Evolutionary conservation across 2,888 invertebrate genomes (phyloP).

Genomic region (Tinea pellionella): DNA sequence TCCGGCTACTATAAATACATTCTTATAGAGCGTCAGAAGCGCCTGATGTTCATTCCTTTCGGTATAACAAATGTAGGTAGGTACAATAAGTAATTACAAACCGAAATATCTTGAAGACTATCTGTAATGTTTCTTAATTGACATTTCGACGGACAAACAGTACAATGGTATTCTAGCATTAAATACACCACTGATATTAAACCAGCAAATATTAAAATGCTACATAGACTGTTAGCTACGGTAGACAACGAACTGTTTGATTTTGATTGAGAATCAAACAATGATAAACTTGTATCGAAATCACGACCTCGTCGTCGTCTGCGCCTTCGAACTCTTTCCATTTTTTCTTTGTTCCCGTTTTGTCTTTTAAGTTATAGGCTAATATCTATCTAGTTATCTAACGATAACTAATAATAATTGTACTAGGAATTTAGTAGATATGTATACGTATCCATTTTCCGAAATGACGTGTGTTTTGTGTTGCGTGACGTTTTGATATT

Average conservation of each 20-base stretch:
- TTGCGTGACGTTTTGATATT: too few species aligned
- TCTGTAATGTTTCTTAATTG: constrained; percentile 33
- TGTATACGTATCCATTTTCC: too few species aligned
- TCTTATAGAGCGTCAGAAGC: too few species aligned
- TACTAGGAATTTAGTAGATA: too few species aligned
- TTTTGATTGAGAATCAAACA: background rate
- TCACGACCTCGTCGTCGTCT: constrained; percentile 29
- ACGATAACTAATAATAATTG: too few species aligned
- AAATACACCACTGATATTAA: constrained; percentile 37
- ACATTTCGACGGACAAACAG: constrained; percentile 29
- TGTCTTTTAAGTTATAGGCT: too few species aligned
- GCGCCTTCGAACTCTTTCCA: constrained; percentile 37
- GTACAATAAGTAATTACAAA: constrained; percentile 22
- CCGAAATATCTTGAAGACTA: constrained; percentile 41
- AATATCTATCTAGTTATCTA: too few species aligned
- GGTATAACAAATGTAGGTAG: too few species aligned
- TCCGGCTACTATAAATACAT: too few species aligned
- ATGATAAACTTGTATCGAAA: background rate
- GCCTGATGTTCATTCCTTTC: too few species aligned
- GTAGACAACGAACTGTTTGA: background rate
- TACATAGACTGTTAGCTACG: constrained; percentile 28
- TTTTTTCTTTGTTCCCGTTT: constrained; percentile 20
- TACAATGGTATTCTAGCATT: constrained; percentile 43
- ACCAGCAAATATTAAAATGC: constrained; percentile 33
- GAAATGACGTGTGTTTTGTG: too few species aligned